Percentiles rank a stretch among this genome's conserved stretches.
These are phyloP conservation scores for Cepphus grylle DNA, from an alignment of 2,113 vertebrate genomes.

Conservation along the genomic window DNA sequence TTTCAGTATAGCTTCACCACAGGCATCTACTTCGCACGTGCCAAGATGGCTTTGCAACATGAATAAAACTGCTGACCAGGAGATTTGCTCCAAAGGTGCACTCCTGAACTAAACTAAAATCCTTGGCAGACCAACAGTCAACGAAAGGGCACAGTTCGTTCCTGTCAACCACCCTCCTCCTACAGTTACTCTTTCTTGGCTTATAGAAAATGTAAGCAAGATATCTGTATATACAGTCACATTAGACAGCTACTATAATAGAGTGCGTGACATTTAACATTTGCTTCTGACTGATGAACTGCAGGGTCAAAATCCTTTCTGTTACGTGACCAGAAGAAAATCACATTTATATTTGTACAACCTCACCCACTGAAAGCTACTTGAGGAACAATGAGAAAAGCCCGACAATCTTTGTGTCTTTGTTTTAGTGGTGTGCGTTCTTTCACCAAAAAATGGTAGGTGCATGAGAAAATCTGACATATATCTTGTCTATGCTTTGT, in stretches of 20 bases:
- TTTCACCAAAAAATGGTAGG: not conserved
- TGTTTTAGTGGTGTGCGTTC: not conserved
- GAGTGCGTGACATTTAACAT: not conserved
- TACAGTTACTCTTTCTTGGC: not conserved
- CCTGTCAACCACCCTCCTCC: not conserved
- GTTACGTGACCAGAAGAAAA: not conserved
- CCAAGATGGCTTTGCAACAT: not conserved
- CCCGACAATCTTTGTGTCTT: not conserved
- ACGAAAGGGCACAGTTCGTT: fast-evolving
- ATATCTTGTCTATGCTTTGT: not conserved
- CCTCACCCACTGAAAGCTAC: not conserved
- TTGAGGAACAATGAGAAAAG: not conserved
- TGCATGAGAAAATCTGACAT: not conserved
- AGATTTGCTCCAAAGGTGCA: not conserved
- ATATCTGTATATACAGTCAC: not conserved
- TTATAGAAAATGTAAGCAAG: not conserved
- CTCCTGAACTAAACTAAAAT: not conserved
- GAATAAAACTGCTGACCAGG: not conserved
- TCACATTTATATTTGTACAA: not conserved
- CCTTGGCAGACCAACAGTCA: not conserved
- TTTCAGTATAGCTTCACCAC: not conserved
- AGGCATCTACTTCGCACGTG: not conserved
- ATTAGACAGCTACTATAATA: not conserved
- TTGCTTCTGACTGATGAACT: not conserved
- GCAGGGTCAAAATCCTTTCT: not conserved